These are phyloP conservation scores for Ispidina picta DNA, from an alignment of 2,797 vertebrate species.

Conservation along the genomic window DNA sequence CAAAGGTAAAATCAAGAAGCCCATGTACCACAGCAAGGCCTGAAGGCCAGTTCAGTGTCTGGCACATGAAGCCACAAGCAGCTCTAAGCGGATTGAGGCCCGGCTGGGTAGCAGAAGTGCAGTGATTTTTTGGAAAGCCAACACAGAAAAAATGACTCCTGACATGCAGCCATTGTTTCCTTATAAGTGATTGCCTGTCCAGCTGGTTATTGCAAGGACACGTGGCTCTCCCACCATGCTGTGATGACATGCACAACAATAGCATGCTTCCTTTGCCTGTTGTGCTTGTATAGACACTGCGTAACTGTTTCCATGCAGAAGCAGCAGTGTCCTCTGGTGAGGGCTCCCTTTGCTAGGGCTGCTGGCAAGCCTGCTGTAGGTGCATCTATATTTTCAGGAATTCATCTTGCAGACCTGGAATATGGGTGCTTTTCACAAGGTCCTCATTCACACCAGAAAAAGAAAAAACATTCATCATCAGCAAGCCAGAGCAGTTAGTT, in stretches of 20 bases:
- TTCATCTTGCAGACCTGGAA: neutral
- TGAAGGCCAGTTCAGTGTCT: neutral
- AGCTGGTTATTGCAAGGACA: neutral
- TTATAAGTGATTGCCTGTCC: neutral
- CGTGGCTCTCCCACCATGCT: neutral
- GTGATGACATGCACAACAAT: neutral
- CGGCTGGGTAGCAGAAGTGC: neutral
- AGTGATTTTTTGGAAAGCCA: neutral
- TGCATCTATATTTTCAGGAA: neutral
- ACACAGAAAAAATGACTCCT: neutral
- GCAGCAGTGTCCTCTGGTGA: neutral
- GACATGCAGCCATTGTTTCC: neutral
- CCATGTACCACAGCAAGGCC: neutral
- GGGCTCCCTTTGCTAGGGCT: neutral
- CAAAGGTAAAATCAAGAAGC: neutral
- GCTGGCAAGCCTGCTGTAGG: neutral
- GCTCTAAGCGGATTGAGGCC: neutral
- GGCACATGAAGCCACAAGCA: neutral
- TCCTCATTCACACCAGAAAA: neutral
- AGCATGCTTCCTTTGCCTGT: neutral
- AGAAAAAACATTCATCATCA: neutral
- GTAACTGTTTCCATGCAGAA: neutral
- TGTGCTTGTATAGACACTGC: neutral
- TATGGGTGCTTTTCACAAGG: neutral
- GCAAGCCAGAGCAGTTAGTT: neutral